These are phyloP conservation scores for Bujurquina vittata DNA, from an alignment of 2,113 vertebrate species.

Conservation along the genomic window DNA sequence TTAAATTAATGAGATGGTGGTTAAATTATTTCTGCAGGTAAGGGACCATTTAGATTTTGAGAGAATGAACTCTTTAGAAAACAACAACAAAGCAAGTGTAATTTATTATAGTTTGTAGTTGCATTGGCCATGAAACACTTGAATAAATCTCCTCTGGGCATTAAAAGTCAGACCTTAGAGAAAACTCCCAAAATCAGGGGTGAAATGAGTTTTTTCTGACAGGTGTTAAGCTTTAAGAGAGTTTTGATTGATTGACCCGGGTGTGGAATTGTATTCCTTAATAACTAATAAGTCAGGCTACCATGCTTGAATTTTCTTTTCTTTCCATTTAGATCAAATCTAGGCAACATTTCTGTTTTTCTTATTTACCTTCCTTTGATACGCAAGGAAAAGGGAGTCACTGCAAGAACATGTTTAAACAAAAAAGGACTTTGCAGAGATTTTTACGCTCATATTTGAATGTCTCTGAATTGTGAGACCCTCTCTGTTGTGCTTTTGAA, in stretches of 20 bases:
- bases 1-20: not conserved
- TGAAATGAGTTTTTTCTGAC: not conserved
- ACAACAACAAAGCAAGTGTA: not conserved
- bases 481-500: not conserved
- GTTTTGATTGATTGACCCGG: not conserved
- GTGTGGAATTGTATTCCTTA: not conserved
- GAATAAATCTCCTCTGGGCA: slow-evolving; percentile 22
- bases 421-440: not conserved
- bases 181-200: not conserved
- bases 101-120: not conserved
- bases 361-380: not conserved
- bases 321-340: not conserved
- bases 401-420: not conserved
- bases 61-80: slow-evolving; percentile 10
- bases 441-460: not conserved
- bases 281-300: not conserved
- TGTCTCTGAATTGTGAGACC: slow-evolving; percentile 10
- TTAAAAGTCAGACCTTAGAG: not conserved
- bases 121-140: not conserved
- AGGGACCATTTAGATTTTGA: slow-evolving; percentile 47
- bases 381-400: not conserved
- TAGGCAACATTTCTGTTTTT: not conserved
- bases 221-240: not conserved
- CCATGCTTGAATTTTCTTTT: not conserved
- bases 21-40: slow-evolving; percentile 8